Base-by-base conservation (phyloP, 2,888 invertebrate genomes). In the Temnothorax unifasciatus region DNA sequence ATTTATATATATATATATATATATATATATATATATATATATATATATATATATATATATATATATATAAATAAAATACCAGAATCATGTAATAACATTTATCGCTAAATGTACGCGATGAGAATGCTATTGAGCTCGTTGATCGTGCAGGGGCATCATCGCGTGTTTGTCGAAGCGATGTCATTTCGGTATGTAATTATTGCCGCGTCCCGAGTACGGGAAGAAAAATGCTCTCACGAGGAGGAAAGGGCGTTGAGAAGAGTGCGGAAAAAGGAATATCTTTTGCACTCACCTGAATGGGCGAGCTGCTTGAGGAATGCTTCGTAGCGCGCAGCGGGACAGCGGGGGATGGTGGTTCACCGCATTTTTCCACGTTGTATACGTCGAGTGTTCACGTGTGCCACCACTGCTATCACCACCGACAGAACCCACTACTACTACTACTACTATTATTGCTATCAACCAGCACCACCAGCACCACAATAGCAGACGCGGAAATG, bases 321-420 rank as follows among this genome's bases (percentile, higher is more conserved):
- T 61, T 83, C 74, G 75, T 68, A 54, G 61, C 50, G 76, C 44
- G 54, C 83, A 44, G 34, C 73, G 57, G 50, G 54, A 76, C 34
- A 21, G 54, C 41, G 63, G 54, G 47, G 54, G 64, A 54, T 21
- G 54, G 59, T 44, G 74, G 81, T 75, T 86, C 85, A 85, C 85
- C 83, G 82, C 86, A 86, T 85, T 86, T 86, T 85, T 71, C 75
- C 84, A 81, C 84, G 79, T 54, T 74, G 85, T 66, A 52, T 52
- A 75, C 29, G 82, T 38, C 47, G 68, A 54, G 61, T 54, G 68
- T 83, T 52, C 57, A 76, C 83, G 52, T 63, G 44, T 75, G 71
- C 75, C 69, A 47, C 81, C 29, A 83, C 79, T 66, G 50, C 44
- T 75, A 83, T n/a, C 54, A 83, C 83, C 68, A 83, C 52, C 74